These are phyloP conservation scores for Leptodactylus fallax DNA, from an alignment of 2,797 vertebrate genomes.

Conservation along the genomic window DNA sequence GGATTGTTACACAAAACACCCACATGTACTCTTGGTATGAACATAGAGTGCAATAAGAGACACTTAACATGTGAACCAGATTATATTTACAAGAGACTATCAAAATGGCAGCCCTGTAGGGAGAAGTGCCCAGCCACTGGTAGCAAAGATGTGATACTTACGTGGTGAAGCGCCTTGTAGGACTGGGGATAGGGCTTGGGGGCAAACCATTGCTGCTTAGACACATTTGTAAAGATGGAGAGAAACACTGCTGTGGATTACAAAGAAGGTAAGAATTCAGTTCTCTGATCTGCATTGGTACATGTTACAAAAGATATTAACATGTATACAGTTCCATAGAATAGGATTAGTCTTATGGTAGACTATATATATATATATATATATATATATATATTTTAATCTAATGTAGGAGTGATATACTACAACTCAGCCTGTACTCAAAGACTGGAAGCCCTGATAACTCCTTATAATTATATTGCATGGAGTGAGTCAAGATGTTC, in stretches of 20 bases:
- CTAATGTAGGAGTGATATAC: slow-evolving; percentile 51
- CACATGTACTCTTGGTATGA: neutral
- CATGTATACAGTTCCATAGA: neutral
- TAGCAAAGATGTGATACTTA: slow-evolving; percentile 68
- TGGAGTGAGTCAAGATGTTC: neutral
- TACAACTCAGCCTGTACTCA: slow-evolving; percentile 45
- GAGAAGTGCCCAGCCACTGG: neutral
- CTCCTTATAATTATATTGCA: slow-evolving; percentile 49
- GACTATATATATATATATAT: neutral
- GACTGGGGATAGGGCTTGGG: slow-evolving; percentile 88
- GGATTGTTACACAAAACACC: neutral
- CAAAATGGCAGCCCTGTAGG: neutral
- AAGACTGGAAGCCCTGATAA: neutral
- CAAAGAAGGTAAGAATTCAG: neutral
- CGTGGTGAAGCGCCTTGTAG: slow-evolving; percentile 90
- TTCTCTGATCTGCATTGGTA: too few species aligned
- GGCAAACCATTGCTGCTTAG: slow-evolving; percentile 92
- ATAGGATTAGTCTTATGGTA: neutral
- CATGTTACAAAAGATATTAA: neutral
- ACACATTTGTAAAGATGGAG: slow-evolving; percentile 94
- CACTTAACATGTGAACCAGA: too few species aligned
- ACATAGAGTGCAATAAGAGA: neutral
- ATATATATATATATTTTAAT: neutral
- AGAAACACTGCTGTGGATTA: slow-evolving; percentile 88
- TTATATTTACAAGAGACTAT: neutral